A percentile compares a stretch with the other conserved stretches of the same genome.
These are phyloP conservation scores for Xestia c-nigrum DNA, from an alignment of 2,888 invertebrate genomes.

Conservation along the genomic window DNA sequence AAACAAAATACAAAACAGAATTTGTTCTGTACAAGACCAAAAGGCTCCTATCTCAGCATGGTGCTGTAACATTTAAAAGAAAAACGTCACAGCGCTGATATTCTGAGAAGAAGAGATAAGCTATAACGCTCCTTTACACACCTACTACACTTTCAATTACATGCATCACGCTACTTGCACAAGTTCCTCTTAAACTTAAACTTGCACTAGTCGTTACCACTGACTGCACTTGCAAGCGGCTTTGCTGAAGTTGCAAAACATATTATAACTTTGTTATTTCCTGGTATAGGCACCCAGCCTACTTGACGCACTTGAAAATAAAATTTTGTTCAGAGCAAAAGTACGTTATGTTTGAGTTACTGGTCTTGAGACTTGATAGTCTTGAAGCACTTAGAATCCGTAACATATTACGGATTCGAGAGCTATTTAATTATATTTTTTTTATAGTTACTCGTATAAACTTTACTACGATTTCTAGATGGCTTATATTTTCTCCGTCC, in stretches of 20 bases:
- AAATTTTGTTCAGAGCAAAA: neutral
- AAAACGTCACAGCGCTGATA: too few species aligned
- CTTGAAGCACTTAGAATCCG: neutral
- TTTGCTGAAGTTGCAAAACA: constrained; percentile 28
- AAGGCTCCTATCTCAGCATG: too few species aligned
- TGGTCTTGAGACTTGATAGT: neutral
- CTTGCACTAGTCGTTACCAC: constrained; percentile 40
- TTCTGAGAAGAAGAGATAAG: too few species aligned
- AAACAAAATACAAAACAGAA: too few species aligned
- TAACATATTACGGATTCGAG: neutral
- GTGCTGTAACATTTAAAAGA: too few species aligned
- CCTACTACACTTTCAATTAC: constrained; percentile 27
- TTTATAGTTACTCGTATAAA: too few species aligned
- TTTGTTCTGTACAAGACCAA: too few species aligned
- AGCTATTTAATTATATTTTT: neutral
- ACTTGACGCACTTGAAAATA: constrained; percentile 8
- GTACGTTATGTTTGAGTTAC: constrained; percentile 1
- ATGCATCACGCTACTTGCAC: constrained; percentile 3
- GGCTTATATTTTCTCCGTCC: neutral
- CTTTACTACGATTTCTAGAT: neutral
- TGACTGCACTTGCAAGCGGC: constrained; percentile 24
- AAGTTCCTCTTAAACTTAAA: constrained; percentile 34
- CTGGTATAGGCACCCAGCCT: constrained; percentile 10
- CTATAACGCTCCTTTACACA: neutral
- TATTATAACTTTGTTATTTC: constrained; percentile 47